These are phyloP conservation scores for Odocoileus hemionus DNA, from an alignment of 2,113 vertebrate species.

Conservation along the genomic window DNA sequence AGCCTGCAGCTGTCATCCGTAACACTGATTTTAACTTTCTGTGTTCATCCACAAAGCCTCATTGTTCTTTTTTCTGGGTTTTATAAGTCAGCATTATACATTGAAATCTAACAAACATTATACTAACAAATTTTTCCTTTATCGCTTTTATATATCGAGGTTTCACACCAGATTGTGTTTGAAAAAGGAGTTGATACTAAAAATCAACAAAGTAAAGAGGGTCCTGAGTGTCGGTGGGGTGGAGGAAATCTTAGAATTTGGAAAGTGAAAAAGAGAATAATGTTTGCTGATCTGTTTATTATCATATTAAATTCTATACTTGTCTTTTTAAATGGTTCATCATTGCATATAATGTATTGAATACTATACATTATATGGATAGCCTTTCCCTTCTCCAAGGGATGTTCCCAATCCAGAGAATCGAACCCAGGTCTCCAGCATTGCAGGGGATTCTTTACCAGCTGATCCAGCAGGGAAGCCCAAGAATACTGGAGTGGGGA, in stretches of 20 bases:
- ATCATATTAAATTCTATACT: background rate
- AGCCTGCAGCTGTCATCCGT: background rate
- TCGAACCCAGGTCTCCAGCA: background rate
- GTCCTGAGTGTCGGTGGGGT: background rate
- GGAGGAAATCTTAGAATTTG: background rate
- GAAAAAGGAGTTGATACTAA: conserved; percentile 1
- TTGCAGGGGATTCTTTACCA: background rate
- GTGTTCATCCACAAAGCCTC: background rate
- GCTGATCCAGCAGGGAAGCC: background rate
- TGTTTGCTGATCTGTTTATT: background rate
- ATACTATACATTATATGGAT: background rate
- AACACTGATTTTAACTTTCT: conserved; percentile 39
- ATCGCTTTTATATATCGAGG: background rate
- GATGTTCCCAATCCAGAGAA: background rate
- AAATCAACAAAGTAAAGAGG: background rate
- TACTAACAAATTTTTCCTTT: background rate
- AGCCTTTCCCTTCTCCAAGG: background rate
- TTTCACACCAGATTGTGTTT: background rate
- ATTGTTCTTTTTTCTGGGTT: background rate
- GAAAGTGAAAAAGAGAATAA: background rate
- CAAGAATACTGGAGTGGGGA: background rate
- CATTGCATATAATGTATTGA: background rate
- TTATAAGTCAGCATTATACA: background rate
- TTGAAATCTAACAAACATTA: background rate
- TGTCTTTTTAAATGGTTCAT: background rate